Evolutionary conservation across 2,888 invertebrate species (phyloP).

Genomic region (Tachina grossa): DNA sequence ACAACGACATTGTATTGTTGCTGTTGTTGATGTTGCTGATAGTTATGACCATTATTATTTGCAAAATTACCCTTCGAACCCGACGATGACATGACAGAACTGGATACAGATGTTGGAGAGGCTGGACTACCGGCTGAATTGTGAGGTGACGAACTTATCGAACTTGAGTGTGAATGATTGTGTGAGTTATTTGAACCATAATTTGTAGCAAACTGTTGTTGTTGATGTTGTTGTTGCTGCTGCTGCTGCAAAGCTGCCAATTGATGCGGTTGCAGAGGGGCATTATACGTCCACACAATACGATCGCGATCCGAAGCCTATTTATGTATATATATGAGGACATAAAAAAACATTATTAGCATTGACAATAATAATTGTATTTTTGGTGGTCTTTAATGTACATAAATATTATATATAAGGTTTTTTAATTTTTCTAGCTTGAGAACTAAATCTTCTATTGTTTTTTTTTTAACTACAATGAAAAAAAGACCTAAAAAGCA

Average conservation of each 20-base stretch:
- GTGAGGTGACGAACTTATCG: slow-evolving; percentile 83
- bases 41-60: slow-evolving; percentile 72
- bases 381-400: not conserved
- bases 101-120: slow-evolving; percentile 93
- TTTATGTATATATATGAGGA: slow-evolving; percentile 16
- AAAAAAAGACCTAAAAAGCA: slow-evolving; percentile 28
- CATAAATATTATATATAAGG: slow-evolving; percentile 3
- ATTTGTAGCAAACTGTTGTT: slow-evolving; percentile 77
- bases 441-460: slow-evolving; percentile 33
- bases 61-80: slow-evolving; percentile 84
- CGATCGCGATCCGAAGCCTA: slow-evolving; percentile 84
- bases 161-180: slow-evolving; percentile 83
- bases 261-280: slow-evolving; percentile 85
- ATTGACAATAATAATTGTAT: not conserved
- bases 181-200: slow-evolving; percentile 77
- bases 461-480: not conserved
- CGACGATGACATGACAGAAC: slow-evolving; percentile 93
- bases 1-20: slow-evolving; percentile 67
- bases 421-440: slow-evolving; percentile 18
- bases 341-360: slow-evolving; percentile 24
- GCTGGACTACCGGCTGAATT: slow-evolving; percentile 87
- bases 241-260: slow-evolving; percentile 77
- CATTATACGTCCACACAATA: slow-evolving; percentile 96
- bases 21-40: slow-evolving; percentile 70
- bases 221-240: slow-evolving; percentile 81